Evolutionary conservation across 2,797 vertebrate species (phyloP), one percentile per base, ranked within the genome.

Genomic region (Diplodus sargus): DNA sequence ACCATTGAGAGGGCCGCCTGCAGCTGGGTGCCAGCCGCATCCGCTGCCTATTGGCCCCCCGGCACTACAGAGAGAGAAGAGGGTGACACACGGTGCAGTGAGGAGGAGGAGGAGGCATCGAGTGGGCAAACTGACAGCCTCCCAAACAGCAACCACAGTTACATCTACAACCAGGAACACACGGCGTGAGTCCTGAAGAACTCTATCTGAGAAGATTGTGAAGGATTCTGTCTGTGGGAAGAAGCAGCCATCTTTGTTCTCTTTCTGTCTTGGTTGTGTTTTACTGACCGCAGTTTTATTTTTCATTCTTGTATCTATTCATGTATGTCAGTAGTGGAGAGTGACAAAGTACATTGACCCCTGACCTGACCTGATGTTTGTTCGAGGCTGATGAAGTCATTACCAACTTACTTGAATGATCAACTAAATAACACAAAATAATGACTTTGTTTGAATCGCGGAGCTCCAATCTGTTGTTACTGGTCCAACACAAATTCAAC

Each of bases 1-100:
- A 95, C 93, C 95, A 96, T 95, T 20, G 81, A 58, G 89, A 77
- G 69, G 71, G 79, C 70, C 28, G 66, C 48, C 77, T 76, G 78
- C 63, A 71, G 86, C 84, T 28, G 62, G 85, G 52, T 52, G 11
- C 74, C 69, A 48, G 83, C 86, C 7, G 56, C 90, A 87, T 90
- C 68, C 39, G 71, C 70, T 28, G 62, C 79, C 63, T 58, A 70
- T 5, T 67, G 75, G 79, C 56, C 72, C 68, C 61, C 20, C 86
- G 51, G 80, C 74, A 74, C 85, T 87, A 28, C 42, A 82, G 70
- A 68, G 59, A 63, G 70, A 78, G 75, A 51, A 71, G 67, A 82
- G 66, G 67, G 75, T 70, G 72, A 87, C 74, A 72, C 73, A 76
- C 23, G 67, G 25, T 53, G 54, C n/a, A 16, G 23, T 1, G 64